These are phyloP conservation scores for Hydropsyche betteni DNA, from an alignment of 2,888 invertebrate genomes.

Conservation along the genomic window DNA sequence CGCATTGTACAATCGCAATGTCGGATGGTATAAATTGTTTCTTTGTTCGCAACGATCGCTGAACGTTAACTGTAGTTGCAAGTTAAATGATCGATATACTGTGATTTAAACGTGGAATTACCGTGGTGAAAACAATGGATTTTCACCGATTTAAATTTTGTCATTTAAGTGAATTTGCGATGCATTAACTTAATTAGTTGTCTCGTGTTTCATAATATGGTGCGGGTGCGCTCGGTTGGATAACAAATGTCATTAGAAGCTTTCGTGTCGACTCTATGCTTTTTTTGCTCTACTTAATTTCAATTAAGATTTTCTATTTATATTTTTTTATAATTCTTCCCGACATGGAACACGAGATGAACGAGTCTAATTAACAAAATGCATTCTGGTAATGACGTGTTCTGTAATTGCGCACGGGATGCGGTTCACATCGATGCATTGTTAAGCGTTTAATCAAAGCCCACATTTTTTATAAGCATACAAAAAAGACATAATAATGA, in stretches of 20 bases:
- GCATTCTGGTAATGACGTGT: not conserved
- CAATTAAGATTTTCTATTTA: conserved; percentile 22
- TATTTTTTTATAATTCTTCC: conserved; percentile 1
- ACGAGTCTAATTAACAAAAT: conserved; percentile 11
- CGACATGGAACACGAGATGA: conserved; percentile 9
- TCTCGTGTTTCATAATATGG: conserved; percentile 10
- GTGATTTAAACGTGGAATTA: not conserved
- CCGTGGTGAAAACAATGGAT: not conserved
- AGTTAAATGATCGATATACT: not conserved
- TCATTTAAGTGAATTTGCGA: conserved; percentile 19
- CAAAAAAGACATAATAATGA: too few species aligned
- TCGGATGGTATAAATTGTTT: conserved; percentile 1
- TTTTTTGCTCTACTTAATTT: conserved; percentile 26
- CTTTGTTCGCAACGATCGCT: not conserved
- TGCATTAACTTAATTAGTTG: conserved; percentile 27
- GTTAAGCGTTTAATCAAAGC: too few species aligned
- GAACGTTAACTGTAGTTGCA: not conserved
- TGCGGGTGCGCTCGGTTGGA: conserved; percentile 2
- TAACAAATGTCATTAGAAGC: conserved; percentile 24
- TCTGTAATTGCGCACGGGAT: not conserved
- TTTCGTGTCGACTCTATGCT: conserved; percentile 4
- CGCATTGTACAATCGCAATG: not conserved
- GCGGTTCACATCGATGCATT: not conserved
- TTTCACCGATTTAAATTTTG: not conserved
- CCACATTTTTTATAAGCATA: too few species aligned